phyloP scores from a whole-genome alignment of 2,113 vertebrate species.

The Atrichornis clamosus region DNA sequence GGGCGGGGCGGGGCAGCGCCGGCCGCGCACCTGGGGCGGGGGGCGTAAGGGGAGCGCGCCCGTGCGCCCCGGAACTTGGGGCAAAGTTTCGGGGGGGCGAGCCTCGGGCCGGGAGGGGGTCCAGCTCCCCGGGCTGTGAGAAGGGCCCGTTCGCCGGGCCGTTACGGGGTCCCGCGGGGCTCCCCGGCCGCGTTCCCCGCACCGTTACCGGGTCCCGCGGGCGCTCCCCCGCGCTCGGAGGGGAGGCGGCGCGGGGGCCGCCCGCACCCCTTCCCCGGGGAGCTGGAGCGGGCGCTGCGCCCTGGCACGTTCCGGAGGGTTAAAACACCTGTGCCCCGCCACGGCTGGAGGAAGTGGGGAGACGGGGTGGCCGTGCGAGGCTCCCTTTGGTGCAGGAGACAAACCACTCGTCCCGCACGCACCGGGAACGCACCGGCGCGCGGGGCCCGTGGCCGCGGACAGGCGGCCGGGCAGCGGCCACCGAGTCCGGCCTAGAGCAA shows the following conservation, averaged over 20 bases:
- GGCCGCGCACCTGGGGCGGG: not conserved
- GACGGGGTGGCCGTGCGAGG: accelerated
- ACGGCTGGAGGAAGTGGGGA: not conserved
- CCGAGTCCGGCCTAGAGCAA: accelerated
- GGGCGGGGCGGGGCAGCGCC: not conserved
- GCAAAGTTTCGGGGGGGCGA: not conserved
- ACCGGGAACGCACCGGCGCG: not conserved
- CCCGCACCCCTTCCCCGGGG: accelerated
- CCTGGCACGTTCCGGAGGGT: not conserved
- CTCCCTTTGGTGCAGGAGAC: accelerated
- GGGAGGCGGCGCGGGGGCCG: not conserved
- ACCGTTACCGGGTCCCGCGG: not conserved
- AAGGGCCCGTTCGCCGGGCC: not conserved
- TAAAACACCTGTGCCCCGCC: not conserved
- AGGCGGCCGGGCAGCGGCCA: not conserved
- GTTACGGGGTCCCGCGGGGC: not conserved
- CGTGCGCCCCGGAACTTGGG: not conserved
- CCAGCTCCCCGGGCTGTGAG: not conserved
- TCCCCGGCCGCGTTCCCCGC: not conserved
- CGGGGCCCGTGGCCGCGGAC: not conserved
- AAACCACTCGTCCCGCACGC: not conserved
- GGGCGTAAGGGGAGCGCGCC: not conserved
- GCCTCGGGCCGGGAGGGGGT: accelerated
- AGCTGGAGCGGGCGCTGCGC: not conserved
- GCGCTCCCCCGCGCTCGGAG: not conserved